Evolutionary conservation across 2,797 vertebrate genomes (phyloP), one percentile per base, ranked within the genome.

Genomic region (Centroberyx gerrardi): DNA sequence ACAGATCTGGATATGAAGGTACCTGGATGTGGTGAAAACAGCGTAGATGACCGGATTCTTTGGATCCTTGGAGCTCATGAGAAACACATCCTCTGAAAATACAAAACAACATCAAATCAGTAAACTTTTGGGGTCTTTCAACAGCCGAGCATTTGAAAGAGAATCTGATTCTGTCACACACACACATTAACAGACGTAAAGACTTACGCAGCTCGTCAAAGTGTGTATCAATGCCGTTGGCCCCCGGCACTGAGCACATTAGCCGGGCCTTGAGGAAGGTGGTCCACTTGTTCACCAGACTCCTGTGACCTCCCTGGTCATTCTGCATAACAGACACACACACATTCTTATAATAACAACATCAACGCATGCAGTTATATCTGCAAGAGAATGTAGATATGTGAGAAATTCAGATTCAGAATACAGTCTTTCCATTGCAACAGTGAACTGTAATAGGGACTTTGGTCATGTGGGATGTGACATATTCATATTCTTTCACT

Each of bases 11-110:
- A 22, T 0, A 1, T 0, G 42, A 38, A 6, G n/a, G 44, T 98
- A 99, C 98, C 98, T 99, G 93, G 98, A 99, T 66, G 98, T 99
- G 89, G 98, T 98, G 93, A 99, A 99, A 38, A 99, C 96, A 48
- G 96, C 98, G 54, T 99, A 99, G 90, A 99, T 97, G 61, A 99
- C 87, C 13, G 98, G 98, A 89, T 98, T 99, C 95, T 99, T 99
- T 13, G 97, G 97, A 81, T 99, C 98, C 94, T 99, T 99, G 68
- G 97, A 97, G 90, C 97, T 99, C 98, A 99, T 99, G 80, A 99
- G 93, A 91, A 97, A 99, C 51, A 96, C 91, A 17, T 91, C 92
- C 93, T 94, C 91, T 91, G 85, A 7, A 85, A 84, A 78, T 3
- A 61, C 15, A 74, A 75, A 53, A 74, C 8, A 62, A 56, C 28